These are phyloP conservation scores for Semnopithecus entellus DNA, from an alignment of 2,113 vertebrate genomes.

Conservation along the genomic window DNA sequence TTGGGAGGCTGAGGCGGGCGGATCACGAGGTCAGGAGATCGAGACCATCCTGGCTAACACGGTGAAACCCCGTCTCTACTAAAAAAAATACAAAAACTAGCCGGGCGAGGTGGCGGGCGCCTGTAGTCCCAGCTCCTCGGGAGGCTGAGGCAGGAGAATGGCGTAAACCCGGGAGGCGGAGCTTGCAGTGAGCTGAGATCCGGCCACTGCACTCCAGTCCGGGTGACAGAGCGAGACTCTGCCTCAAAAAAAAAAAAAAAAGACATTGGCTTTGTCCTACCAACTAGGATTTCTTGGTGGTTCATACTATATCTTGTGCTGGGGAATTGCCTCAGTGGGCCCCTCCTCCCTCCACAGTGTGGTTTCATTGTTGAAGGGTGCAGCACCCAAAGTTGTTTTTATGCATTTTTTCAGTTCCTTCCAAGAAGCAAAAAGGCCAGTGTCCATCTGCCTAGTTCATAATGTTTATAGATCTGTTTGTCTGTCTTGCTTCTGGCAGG, in stretches of 20 bases:
- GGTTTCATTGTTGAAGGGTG: not conserved
- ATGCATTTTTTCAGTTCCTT: slow-evolving; percentile 56
- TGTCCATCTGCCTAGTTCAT: slow-evolving; percentile 13
- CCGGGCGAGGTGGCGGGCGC: no score
- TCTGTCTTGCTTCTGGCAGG: slow-evolving; percentile 55
- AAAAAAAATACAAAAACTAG: no score
- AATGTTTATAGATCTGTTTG: slow-evolving; percentile 9
- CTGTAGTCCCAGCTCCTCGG: no score
- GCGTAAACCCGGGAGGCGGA: no score
- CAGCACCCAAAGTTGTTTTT: not conserved
- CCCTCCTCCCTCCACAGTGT: not conserved
- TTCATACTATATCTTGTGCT: not conserved
- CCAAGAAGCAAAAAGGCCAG: slow-evolving; percentile 44
- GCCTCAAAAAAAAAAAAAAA: no score
- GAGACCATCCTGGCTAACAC: fast-evolving
- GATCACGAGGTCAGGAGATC: no score
- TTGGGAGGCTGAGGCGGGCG: no score
- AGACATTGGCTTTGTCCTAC: not conserved
- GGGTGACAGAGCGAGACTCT: no score
- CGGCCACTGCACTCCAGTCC: no score
- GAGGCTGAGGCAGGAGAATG: no score
- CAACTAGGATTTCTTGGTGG: not conserved
- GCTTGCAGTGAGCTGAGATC: no score
- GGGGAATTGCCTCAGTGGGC: not conserved
- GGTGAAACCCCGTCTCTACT: no score